Evolutionary conservation across 2,888 invertebrate genomes (phyloP).

Genomic region (Trimorus sp.): DNA sequence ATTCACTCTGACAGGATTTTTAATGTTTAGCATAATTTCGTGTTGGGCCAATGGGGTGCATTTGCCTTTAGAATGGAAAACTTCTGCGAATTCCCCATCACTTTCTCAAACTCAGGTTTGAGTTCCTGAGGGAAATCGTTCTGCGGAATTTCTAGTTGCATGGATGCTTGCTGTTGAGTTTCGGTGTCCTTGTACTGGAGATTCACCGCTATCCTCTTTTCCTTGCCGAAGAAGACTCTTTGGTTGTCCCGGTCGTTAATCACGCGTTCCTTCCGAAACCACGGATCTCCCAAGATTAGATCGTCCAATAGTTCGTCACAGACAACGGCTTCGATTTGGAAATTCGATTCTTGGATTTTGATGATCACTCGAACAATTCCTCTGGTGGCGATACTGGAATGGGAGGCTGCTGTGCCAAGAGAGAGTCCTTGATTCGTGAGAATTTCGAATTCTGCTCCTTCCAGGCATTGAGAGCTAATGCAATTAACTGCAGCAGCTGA

Average conservation of each 20-base stretch:
- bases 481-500: constrained; percentile 41
- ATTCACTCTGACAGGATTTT: background rate
- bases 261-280: constrained; percentile 15
- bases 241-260: constrained; percentile 19
- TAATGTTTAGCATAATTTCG: background rate
- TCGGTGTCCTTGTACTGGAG: background rate
- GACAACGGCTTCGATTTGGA: background rate
- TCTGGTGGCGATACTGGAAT: background rate
- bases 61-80: background rate
- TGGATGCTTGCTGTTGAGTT: no score
- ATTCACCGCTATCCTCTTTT: background rate
- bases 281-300: constrained; percentile 37
- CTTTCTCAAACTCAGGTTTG: background rate
- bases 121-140: background rate
- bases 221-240: background rate
- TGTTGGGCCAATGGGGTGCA: background rate
- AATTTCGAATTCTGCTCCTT: background rate
- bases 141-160: background rate
- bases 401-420: background rate
- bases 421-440: background rate
- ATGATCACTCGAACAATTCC: background rate
- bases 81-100: background rate
- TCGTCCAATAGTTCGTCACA: no score
- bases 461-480: constrained; percentile 2
- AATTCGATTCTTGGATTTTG: background rate